Percentiles rank a stretch among this genome's conserved stretches.
Conservation (phyloP, 2,113 vertebrate genomes). For the Gulo gulo region DNA sequence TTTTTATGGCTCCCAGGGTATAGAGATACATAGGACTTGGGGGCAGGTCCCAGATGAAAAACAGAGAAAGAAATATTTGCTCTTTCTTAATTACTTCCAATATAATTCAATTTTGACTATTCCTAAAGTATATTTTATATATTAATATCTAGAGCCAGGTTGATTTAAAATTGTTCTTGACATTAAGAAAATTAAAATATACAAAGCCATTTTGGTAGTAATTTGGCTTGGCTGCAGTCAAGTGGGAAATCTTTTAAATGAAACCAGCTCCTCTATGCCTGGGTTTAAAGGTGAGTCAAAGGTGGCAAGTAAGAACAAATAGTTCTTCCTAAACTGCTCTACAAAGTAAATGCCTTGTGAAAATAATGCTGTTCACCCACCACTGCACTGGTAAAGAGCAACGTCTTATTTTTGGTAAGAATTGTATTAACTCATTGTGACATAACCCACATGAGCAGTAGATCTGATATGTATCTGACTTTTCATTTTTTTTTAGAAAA, state of each 20-base stretch:
- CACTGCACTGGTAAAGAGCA: neutral
- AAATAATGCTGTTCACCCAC: neutral
- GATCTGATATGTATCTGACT: neutral
- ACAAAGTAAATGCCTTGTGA: neutral
- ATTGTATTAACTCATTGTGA: neutral
- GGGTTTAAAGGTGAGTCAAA: neutral
- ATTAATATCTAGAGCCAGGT: neutral
- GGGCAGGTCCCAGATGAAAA: neutral
- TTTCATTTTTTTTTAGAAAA: neutral
- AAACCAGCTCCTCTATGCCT: neutral
- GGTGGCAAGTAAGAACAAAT: neutral
- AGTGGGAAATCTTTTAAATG: neutral
- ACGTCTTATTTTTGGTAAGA: neutral
- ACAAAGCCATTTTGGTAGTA: neutral
- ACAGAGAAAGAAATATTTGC: neutral
- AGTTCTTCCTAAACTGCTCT: neutral
- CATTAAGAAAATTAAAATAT: slow-evolving; percentile 21
- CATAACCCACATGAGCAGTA: neutral
- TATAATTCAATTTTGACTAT: slow-evolving; percentile 24
- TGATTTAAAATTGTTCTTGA: slow-evolving; percentile 30
- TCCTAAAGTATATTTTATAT: neutral
- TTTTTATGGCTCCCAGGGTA: neutral
- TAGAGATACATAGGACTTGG: neutral
- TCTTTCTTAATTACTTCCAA: neutral
- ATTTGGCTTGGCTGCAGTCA: neutral